Evolutionary conservation across 1,140 invertebrate genomes (phyloP), one percentile per base, ranked within the genome.

Genomic region (Penaeus indicus): DNA sequence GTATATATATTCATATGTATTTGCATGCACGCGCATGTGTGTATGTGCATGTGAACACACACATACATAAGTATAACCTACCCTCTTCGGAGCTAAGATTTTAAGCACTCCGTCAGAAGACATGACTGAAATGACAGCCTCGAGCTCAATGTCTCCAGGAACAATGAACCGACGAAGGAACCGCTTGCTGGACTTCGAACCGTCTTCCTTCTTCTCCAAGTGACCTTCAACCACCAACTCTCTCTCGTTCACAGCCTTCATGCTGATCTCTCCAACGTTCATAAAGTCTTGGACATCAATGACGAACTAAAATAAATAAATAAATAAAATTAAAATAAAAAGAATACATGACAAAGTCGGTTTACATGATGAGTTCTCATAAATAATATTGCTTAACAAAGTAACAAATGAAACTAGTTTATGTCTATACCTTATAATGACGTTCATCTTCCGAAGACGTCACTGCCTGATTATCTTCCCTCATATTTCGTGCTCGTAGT

Each of bases 101-200:
- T 80, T 88, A 4, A 88, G 62, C 21, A 88, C 87, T 22, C 81
- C 87, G 25, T 88, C 87, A 47, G 81, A 88, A 22, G 87, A 88
- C 81, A 88, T 84, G 7, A 84, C 87, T n/a, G 87, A 77, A 78
- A 94, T 94, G 0, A 97, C 95, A 69, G 93, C 92, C 4, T 95
- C 94, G 0, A 94, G 91, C 89, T 95, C 94, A 47, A 95, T 94
- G 83, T 94, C 94, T 67, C 94, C 92, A 1, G 95, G 95, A 47
- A 96, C 90, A n/a, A 93, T 92, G 89, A 96, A 96, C 62, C 95
- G 94, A 60, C 96, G 94, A n/a, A 95, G 95, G 92, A 97, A 97
- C 92, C 97, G 96, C 8, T 96, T 94, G 0, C 95, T 25, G 47
- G 69, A 60, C 54, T 60, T 77, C 8, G 64, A 22, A 63, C 78